These are phyloP conservation scores for Epizoanthus rinbou DNA, from an alignment of 92 coral and sea anemone species.

Conservation along the genomic window DNA sequence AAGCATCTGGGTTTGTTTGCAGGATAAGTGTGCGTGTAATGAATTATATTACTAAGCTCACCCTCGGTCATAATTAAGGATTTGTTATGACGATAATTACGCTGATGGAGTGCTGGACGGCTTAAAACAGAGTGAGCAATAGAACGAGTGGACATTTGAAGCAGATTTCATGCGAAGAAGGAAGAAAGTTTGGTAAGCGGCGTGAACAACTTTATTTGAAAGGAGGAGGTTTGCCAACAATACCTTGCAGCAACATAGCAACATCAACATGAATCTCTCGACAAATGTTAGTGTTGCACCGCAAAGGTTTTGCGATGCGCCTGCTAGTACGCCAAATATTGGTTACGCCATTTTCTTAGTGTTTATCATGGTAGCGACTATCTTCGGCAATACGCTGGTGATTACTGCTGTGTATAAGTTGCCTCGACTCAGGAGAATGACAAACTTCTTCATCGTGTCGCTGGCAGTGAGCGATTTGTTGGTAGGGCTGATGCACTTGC, in stretches of 20 bases:
- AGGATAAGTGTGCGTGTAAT: constrained; percentile 28
- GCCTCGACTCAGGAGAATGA: constrained; percentile 78
- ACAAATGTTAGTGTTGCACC: constrained; percentile 7
- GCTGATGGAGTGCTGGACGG: constrained; percentile 9
- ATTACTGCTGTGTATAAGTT: constrained; percentile 81
- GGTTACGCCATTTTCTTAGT: constrained; percentile 71
- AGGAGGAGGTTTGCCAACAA: background rate
- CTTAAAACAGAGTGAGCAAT: background rate
- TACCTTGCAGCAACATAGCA: background rate
- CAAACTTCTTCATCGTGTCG: constrained; percentile 92
- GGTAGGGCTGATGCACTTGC: constrained; percentile 70
- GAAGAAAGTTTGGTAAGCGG: background rate
- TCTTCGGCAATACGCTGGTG: constrained; percentile 92
- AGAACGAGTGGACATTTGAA: background rate
- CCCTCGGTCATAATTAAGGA: constrained; percentile 12
- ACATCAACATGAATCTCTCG: constrained; percentile 38
- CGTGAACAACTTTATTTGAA: background rate
- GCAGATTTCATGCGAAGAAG: background rate
- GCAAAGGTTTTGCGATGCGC: constrained; percentile 16
- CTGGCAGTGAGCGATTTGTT: constrained; percentile 91
- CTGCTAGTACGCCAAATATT: constrained; percentile 4
- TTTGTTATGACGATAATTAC: constrained; percentile 7
- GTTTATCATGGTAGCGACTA: constrained; percentile 76
- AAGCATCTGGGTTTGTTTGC: constrained; percentile 25
- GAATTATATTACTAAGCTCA: constrained; percentile 16